These are phyloP conservation scores for Athalia cordata DNA, from an alignment of 2,888 invertebrate species.

Conservation along the genomic window DNA sequence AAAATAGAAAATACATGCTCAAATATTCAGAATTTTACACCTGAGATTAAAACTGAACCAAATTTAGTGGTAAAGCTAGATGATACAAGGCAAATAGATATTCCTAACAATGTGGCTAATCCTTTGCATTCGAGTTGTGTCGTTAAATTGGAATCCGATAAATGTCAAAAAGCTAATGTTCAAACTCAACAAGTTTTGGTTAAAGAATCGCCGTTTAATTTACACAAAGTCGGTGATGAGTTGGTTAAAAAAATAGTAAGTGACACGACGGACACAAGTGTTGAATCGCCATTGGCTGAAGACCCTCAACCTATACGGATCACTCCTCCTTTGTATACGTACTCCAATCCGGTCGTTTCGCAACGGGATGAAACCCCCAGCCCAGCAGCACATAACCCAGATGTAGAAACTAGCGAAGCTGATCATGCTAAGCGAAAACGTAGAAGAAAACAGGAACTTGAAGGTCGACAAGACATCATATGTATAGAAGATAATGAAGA, in stretches of 20 bases:
- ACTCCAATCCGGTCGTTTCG: constrained; percentile 83
- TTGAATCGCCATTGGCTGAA: constrained; percentile 67
- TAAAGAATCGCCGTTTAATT: constrained; percentile 57
- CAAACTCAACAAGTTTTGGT: constrained; percentile 64
- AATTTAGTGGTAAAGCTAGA: constrained; percentile 52
- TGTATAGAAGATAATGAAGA: constrained; percentile 71
- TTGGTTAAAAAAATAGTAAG: constrained; percentile 64
- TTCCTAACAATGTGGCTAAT: constrained; percentile 43
- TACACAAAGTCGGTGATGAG: constrained; percentile 64
- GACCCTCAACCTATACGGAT: constrained; percentile 84
- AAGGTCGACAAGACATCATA: constrained; percentile 70
- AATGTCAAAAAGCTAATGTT: constrained; percentile 66
- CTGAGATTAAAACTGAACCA: constrained; percentile 58
- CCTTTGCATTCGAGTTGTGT: constrained; percentile 44
- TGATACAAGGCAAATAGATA: constrained; percentile 44
- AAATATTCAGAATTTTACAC: constrained; percentile 54
- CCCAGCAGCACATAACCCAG: constrained; percentile 69
- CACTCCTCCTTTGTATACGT: constrained; percentile 85
- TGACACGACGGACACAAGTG: constrained; percentile 57
- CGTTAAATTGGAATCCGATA: constrained; percentile 59
- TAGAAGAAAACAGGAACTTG: constrained; percentile 71
- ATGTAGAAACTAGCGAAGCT: constrained; percentile 66
- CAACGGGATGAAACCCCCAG: constrained; percentile 75
- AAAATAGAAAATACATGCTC: constrained; percentile 42
- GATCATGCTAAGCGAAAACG: constrained; percentile 69